phyloP scores from a whole-genome alignment of 2,797 vertebrate genomes.

The Merluccius polli region DNA sequence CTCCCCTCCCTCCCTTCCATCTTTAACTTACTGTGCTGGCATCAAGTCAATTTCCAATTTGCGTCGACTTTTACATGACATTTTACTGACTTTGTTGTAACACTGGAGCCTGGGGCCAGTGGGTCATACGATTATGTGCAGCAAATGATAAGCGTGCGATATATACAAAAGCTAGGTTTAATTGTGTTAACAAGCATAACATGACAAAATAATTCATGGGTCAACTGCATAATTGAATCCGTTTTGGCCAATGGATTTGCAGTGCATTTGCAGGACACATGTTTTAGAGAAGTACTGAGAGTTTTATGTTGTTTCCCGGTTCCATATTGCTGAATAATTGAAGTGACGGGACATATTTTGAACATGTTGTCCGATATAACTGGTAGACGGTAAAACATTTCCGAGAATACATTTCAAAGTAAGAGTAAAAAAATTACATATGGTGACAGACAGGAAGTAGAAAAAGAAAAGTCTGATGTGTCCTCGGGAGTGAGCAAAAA shows the following conservation, averaged over 20 bases:
- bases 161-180: conserved; percentile 65
- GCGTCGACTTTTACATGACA: conserved; percentile 60
- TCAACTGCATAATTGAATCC: conserved; percentile 44
- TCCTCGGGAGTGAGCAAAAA: conserved; percentile 43
- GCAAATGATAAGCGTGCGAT: conserved; percentile 62
- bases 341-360: background rate
- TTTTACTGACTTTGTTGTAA: conserved; percentile 58
- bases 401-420: background rate
- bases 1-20: conserved; percentile 27
- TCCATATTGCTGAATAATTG: no score
- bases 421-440: conserved; percentile 23
- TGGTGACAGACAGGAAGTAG: no score
- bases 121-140: conserved; percentile 64
- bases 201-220: conserved; percentile 35
- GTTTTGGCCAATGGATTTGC: conserved; percentile 15
- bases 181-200: conserved; percentile 52
- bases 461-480: conserved; percentile 15
- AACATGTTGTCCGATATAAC: background rate
- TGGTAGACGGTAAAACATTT: background rate
- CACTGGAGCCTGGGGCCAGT: conserved; percentile 39
- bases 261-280: background rate
- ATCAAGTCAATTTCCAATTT: conserved; percentile 68
- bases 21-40: conserved; percentile 69
- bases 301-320: background rate
- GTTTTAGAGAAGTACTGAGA: background rate